A percentile compares a stretch with the other conserved stretches of the same genome.
phyloP scores from a whole-genome alignment of 23 tunicate genomes.

The Halocynthia aurantium region DNA sequence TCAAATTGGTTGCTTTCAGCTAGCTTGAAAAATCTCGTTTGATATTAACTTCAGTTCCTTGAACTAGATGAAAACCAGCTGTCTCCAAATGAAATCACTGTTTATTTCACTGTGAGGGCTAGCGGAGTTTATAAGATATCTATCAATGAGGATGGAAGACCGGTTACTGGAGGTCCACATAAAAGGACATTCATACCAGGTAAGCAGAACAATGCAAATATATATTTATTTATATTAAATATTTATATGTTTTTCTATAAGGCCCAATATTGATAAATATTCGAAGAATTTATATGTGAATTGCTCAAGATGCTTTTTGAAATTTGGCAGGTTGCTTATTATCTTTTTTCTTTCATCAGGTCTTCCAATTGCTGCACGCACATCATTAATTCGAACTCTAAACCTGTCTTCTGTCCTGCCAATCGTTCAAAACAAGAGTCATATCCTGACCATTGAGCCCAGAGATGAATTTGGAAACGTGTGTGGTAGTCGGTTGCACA shows the following conservation, averaged over 20 bases:
- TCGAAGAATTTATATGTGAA: too few relatives aligned
- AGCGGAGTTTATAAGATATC: slow-evolving; percentile 59
- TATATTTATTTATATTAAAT: too few relatives aligned
- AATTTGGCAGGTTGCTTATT: too few relatives aligned
- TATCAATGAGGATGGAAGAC: slow-evolving; percentile 21
- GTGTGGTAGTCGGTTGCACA: slow-evolving; percentile 35
- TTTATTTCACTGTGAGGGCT: slow-evolving; percentile 51
- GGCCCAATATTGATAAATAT: too few relatives aligned
- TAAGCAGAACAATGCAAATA: not conserved
- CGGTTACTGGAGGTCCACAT: slow-evolving; percentile 40
- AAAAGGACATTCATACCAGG: slow-evolving; percentile 49
- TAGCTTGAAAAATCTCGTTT: too few relatives aligned
- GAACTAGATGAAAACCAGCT: not conserved
- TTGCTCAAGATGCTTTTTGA: too few relatives aligned
- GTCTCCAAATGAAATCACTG: slow-evolving; percentile 27
- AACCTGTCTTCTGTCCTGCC: slow-evolving; percentile 50
- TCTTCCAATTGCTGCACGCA: slow-evolving; percentile 40
- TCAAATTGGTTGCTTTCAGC: not conserved
- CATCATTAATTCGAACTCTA: slow-evolving; percentile 31
- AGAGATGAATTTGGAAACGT: slow-evolving; percentile 68
- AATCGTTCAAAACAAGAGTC: slow-evolving; percentile 39
- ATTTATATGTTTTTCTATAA: too few relatives aligned
- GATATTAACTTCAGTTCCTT: not conserved
- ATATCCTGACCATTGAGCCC: slow-evolving; percentile 44
- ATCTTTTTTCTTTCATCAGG: slow-evolving; percentile 14